Conservation (phyloP, 2,113 vertebrate species). For the Eleginops maclovinus region DNA sequence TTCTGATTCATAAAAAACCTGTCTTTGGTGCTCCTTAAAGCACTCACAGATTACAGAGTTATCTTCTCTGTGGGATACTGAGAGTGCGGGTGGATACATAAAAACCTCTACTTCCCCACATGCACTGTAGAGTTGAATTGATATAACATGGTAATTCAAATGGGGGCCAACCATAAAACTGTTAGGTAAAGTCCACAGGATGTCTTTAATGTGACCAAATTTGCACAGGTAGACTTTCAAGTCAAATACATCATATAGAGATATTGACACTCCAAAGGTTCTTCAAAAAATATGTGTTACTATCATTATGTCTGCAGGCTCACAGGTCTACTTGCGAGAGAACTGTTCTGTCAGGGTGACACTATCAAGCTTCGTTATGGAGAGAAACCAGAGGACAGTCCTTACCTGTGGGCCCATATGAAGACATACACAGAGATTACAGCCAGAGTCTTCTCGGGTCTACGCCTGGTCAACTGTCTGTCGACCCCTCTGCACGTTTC, state of each 20-base stretch:
- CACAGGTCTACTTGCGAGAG: constrained; percentile 90
- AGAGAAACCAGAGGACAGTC: constrained; percentile 89
- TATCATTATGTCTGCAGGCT: constrained; percentile 77
- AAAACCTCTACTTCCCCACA: too few species aligned
- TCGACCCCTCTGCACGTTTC: constrained; percentile 92
- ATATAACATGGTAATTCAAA: too few species aligned
- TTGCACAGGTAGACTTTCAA: not conserved
- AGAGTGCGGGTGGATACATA: too few species aligned
- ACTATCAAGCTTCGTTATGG: constrained; percentile 92
- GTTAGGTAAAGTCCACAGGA: not conserved
- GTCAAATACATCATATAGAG: not conserved
- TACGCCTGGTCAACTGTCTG: constrained; percentile 93
- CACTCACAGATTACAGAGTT: too few species aligned
- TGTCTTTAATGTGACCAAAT: not conserved
- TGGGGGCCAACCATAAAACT: too few species aligned
- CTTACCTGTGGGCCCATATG: constrained; percentile 92
- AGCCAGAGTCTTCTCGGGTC: constrained; percentile 89
- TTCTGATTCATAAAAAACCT: too few species aligned
- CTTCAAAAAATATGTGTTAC: not conserved
- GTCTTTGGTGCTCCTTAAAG: too few species aligned
- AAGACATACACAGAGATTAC: constrained; percentile 92
- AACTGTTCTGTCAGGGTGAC: constrained; percentile 91
- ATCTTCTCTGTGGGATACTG: too few species aligned
- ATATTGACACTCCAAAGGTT: not conserved
- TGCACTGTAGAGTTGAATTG: too few species aligned